Evolutionary conservation across 2,113 vertebrate species (phyloP).

Genomic region (Hiodon tergisus): DNA sequence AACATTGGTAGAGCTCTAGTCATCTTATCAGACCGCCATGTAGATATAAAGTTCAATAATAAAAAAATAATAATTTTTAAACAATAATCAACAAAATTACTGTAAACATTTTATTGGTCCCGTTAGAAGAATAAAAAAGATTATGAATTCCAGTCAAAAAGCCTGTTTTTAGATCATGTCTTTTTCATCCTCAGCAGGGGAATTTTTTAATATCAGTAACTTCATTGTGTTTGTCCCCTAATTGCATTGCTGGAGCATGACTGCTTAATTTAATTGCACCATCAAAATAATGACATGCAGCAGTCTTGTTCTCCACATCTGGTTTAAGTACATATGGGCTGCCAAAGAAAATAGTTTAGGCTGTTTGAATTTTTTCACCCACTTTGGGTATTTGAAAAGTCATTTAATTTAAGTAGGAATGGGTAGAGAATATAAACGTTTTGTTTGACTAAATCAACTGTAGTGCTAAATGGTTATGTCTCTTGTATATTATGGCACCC

Average conservation of each 20-base stretch:
- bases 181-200: conserved; percentile 33
- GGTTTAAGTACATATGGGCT: conserved; percentile 43
- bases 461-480: too few species aligned
- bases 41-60: background rate
- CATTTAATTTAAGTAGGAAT: conserved; percentile 11
- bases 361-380: conserved; percentile 25
- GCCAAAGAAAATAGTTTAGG: conserved; percentile 50
- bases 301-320: conserved; percentile 51
- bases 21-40: background rate
- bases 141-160: background rate
- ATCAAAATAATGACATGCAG: conserved; percentile 44
- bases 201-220: conserved; percentile 38
- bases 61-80: background rate
- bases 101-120: background rate
- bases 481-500: too few species aligned
- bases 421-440: background rate
- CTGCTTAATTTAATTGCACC: conserved; percentile 46
- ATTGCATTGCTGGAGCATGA: conserved; percentile 48
- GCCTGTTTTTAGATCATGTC: background rate
- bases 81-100: background rate
- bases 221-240: conserved; percentile 46
- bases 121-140: background rate
- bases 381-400: conserved; percentile 28
- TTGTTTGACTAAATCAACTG: too few species aligned
- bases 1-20: too few species aligned